Conservation (phyloP, 2,888 invertebrate genomes). For the Zygaena filipendulae region DNA sequence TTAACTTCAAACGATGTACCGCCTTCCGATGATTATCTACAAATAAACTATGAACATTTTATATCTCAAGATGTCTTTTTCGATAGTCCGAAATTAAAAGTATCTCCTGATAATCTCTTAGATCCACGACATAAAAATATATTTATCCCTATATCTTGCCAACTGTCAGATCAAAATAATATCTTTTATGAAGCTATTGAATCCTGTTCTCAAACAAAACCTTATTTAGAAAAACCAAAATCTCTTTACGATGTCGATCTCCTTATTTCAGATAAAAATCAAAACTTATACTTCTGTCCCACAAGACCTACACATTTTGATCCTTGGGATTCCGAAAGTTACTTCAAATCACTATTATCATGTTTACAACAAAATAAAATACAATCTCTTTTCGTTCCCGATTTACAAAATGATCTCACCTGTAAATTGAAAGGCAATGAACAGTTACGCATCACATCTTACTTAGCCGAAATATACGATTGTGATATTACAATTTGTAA, state of each 20-base stretch:
- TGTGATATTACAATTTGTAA: constrained; percentile 21
- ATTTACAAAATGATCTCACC: constrained; percentile 18
- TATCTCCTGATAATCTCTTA: constrained; percentile 18
- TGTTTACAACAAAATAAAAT: constrained; percentile 19
- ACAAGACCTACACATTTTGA: constrained; percentile 19
- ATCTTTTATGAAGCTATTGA: constrained; percentile 19
- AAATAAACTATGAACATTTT: constrained; percentile 14
- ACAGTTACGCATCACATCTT: constrained; percentile 20
- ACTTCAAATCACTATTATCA: constrained; percentile 21
- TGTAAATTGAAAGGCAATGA: constrained; percentile 18
- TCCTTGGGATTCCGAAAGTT: constrained; percentile 23
- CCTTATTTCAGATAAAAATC: constrained; percentile 19
- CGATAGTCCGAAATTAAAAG: constrained; percentile 15
- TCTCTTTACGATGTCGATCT: constrained; percentile 19
- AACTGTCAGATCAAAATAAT: constrained; percentile 17
- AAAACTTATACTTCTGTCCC: constrained; percentile 16
- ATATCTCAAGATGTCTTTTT: constrained; percentile 5
- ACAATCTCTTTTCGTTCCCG: constrained; percentile 17
- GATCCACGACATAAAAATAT: constrained; percentile 21
- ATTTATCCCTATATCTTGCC: constrained; percentile 19
- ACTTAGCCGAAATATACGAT: constrained; percentile 21
- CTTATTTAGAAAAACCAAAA: constrained; percentile 18
- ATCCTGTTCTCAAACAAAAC: constrained; percentile 17
- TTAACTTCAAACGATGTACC: constrained; percentile 8
- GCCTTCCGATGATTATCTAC: constrained; percentile 14